Base-by-base conservation (phyloP, 2,113 vertebrate genomes). In the Myrmecophaga tridactyla region DNA sequence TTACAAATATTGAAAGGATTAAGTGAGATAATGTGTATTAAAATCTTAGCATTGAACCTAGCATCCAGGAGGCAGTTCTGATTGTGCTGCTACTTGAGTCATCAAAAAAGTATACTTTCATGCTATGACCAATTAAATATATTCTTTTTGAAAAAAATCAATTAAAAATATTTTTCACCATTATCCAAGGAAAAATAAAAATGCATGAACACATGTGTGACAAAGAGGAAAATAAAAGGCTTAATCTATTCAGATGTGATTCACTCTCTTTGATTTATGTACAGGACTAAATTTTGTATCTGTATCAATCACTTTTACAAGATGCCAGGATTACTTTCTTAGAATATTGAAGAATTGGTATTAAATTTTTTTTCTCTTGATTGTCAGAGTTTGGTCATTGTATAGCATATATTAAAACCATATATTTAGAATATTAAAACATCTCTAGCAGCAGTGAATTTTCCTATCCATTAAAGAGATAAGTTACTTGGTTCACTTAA, bases 251-350 rank as follows among this genome's bases (percentile, higher is more conserved):
- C 80, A 70, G 13, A 73, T 81, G 82, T 92, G 90, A 95, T 82
- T 89, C 43, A 41, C 72, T 86, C 43, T 75, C 21, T 92, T 69
- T 92, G 84, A 90, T 96, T 94, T 96, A 90, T 87, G 46, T 85
- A 62, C 84, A 94, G 85, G 86, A 7, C 29, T 94, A 96, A 88
- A 62, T 95, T 94, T 97, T 90, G 94, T 75, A 89, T 92, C 76
- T 70, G 1, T 65, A 83, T 89, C 87, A 94, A 94, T 95, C 90
- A 96, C 56, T 96, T 96, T 96, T 92, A 94, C 6, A 97, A 95
- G 80, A 95, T 86, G 51, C 62, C 46, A 93, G 65, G 69, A 89
- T 94, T 95, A 90, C 62, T 90, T 94, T 63, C 85, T 96, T 77
- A 53, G 72, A 90, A 84, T 89, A 91, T 89, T 88, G 87, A 83